A percentile compares a stretch with the other conserved stretches of the same genome.
Conservation (phyloP, 2,113 vertebrate genomes). For the Bagarius yarrelli region DNA sequence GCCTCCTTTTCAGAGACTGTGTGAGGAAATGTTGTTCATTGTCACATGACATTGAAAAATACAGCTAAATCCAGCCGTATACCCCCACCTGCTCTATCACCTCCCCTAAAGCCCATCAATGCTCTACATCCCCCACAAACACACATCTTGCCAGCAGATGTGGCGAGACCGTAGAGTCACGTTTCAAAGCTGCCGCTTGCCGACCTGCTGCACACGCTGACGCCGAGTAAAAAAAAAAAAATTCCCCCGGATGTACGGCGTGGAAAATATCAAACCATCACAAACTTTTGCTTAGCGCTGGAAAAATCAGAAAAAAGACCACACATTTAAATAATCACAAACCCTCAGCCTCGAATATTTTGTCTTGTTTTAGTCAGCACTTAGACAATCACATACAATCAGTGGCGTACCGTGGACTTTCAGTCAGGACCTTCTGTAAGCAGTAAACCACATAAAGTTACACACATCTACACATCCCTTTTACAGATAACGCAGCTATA, state of each 20-base stretch:
- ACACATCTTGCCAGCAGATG: constrained; percentile 99
- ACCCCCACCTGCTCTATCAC: constrained; percentile 9
- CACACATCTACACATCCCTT: no score
- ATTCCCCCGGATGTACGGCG: constrained; percentile 91
- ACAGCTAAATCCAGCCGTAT: constrained; percentile 61
- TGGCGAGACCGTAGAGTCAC: constrained; percentile 82
- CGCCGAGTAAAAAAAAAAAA: constrained; percentile 91
- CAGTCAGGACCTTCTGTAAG: no score
- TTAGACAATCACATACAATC: not conserved
- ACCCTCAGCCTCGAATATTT: not conserved
- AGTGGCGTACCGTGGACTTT: no score
- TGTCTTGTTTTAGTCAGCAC: not conserved
- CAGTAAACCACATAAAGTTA: no score
- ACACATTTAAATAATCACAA: not conserved
- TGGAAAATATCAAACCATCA: constrained; percentile 92
- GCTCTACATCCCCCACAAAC: constrained; percentile 53
- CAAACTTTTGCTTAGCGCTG: constrained; percentile 28
- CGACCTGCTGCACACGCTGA: constrained; percentile 93
- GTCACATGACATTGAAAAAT: constrained; percentile 90
- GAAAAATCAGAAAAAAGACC: no score
- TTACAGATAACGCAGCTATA: no score
- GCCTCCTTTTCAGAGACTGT: constrained; percentile 63
- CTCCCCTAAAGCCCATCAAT: not conserved
- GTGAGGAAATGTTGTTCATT: constrained; percentile 85
- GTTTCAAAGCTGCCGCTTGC: constrained; percentile 95